Percentiles rank a stretch among this genome's conserved stretches.
These are phyloP conservation scores for Aurelia aurita complex sp. Pacific DNA, from an alignment of 30 jellyfish, hydroid and myxozoan genomes.

Conservation along the genomic window DNA sequence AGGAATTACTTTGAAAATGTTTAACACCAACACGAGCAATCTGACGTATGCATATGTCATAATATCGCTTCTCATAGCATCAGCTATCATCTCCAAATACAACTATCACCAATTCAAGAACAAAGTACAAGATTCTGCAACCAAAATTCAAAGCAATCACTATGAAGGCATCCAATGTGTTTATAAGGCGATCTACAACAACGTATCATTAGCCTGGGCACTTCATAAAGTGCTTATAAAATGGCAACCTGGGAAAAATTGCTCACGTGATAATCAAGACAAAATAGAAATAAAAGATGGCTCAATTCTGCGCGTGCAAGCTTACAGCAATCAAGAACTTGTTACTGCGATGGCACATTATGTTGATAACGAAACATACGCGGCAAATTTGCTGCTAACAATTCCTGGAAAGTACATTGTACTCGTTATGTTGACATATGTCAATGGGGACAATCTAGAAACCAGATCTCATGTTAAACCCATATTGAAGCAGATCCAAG, in stretches of 20 bases:
- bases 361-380: conserved; percentile 71
- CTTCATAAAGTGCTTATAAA: conserved; percentile 43
- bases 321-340: conserved; percentile 82
- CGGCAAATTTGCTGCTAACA: conserved; percentile 74
- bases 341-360: conserved; percentile 64
- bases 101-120: not conserved
- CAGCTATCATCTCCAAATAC: conserved; percentile 30
- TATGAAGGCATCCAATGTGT: conserved; percentile 25
- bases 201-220: conserved; percentile 64
- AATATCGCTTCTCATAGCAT: conserved; percentile 3
- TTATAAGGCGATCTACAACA: conserved; percentile 14
- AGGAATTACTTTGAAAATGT: not conserved
- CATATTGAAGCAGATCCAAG: conserved; percentile 68
- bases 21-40: conserved; percentile 1
- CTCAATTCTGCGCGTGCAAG: conserved; percentile 82
- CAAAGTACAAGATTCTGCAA: not conserved
- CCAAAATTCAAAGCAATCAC: not conserved
- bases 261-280: conserved; percentile 55
- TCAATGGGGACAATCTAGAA: conserved; percentile 75
- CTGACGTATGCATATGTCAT: conserved; percentile 6
- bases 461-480: conserved; percentile 74
- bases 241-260: conserved; percentile 63
- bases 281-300: conserved; percentile 52
- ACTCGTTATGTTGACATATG: conserved; percentile 78
- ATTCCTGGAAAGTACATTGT: conserved; percentile 72